Base-by-base conservation (phyloP, 2,113 vertebrate species). In the Salvelinus sp. region DNA sequence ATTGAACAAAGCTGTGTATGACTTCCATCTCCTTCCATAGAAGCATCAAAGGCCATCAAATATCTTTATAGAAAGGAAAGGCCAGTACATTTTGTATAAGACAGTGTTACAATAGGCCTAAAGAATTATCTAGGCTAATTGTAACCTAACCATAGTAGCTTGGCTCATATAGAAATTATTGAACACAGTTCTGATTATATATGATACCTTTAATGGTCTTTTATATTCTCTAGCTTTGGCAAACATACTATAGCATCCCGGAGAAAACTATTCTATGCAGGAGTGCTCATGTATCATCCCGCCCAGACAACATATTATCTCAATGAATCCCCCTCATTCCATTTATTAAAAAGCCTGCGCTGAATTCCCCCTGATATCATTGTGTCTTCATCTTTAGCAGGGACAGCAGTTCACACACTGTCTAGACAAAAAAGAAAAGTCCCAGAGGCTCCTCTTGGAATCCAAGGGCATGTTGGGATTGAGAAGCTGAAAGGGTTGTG, bases 371-470 rank as follows among this genome's bases (percentile, higher is more conserved):
- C 28, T 58, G 69, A 57, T 76, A 69, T 63, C 27, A 50, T 69
- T 70, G n/a, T 60, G 16, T 23, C 38, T 75, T 67, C 58, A 73
- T 78, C 70, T 27, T 69, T 58, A 64, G n/a, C 18, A 54, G 14
- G 38, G 48, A 76, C 22, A 5, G 3, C 9, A 44, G 38, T 44
- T 44, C 38, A 44, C 38, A 44, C 38, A 20, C 27, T 71, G 62
- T 74, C 27, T 82, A 54, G 60, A 57, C 20, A 75, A 72, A 74
- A n/a, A n/a, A 18, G 20, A 27, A 74, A 69, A 67, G 28, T 74
- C 65, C 33, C 30, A 73, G 14, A 70, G 33, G 38, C 23, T 38
- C 4, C 2, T 50, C 38, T 71, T 6, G 60, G 47, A n/a, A 30
- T 69, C 13, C 47, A 65, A 16, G 69, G 9, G 3, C 30, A 72